Percentiles rank a stretch among this genome's conserved stretches.
These are phyloP conservation scores for Paracanthobrama guichenoti DNA, from an alignment of 2,113 vertebrate species.

Conservation along the genomic window DNA sequence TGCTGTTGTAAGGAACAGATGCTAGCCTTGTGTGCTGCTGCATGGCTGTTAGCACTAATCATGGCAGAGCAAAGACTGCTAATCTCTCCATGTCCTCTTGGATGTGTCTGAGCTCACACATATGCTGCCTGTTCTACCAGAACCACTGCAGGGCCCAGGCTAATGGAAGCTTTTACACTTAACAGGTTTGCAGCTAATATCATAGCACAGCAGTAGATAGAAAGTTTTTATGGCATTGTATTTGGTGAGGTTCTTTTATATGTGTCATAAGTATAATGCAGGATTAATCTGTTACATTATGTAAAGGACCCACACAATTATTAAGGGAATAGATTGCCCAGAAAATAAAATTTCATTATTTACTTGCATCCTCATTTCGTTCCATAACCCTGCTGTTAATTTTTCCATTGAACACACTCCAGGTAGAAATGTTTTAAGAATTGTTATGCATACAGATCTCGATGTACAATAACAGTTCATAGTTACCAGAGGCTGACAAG, in stretches of 20 bases:
- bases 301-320: not conserved
- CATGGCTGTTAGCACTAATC: constrained; percentile 44
- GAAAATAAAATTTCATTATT: not conserved
- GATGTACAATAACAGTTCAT: not conserved
- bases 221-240: not conserved
- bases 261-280: not conserved
- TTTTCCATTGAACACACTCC: not conserved
- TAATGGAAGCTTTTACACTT: not conserved
- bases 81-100: constrained; percentile 6
- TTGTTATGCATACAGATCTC: no score
- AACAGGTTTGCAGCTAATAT: constrained; percentile 21
- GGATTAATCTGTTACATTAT: not conserved
- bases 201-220: not conserved
- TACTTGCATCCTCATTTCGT: not conserved
- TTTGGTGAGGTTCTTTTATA: not conserved
- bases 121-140: constrained; percentile 53
- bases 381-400: not conserved
- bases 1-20: constrained; percentile 21
- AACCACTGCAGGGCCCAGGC: constrained; percentile 32
- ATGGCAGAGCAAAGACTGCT: constrained; percentile 29
- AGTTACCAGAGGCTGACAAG: not conserved
- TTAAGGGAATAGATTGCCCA: not conserved
- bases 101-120: constrained; percentile 46
- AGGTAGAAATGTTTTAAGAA: not conserved
- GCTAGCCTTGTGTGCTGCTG: constrained; percentile 35